phyloP scores from a whole-genome alignment of 1,140 invertebrate genomes.

The Drosophila sulfurigaster region DNA sequence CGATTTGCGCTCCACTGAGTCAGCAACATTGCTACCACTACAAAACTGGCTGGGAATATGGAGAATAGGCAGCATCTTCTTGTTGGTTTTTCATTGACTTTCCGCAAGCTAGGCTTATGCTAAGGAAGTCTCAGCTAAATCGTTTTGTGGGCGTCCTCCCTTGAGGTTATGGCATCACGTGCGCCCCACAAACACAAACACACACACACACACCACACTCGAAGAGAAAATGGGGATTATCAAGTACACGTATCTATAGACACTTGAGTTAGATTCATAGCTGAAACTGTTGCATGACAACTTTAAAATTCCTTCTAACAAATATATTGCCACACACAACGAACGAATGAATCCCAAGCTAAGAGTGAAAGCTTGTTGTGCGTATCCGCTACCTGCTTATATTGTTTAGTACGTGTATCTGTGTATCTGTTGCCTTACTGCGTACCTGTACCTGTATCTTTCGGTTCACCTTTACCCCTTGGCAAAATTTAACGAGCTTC shows the following conservation, averaged over 20 bases:
- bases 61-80: conserved; percentile 6
- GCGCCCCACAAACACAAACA: conserved; percentile 13
- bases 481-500: conserved; percentile 79
- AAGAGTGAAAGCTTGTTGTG: conserved; percentile 68
- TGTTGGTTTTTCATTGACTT: conserved; percentile 35
- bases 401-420: conserved; percentile 10
- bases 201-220: neutral
- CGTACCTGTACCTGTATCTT: conserved; percentile 23
- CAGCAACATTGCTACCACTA: conserved; percentile 20
- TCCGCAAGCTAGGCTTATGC: conserved; percentile 68
- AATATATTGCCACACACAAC: conserved; percentile 8
- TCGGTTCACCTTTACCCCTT: conserved; percentile 63
- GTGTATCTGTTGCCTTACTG: conserved; percentile 8
- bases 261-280: conserved; percentile 49
- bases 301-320: conserved; percentile 50
- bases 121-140: conserved; percentile 37
- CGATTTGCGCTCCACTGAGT: conserved; percentile 67
- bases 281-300: conserved; percentile 70
- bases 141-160: conserved; percentile 38
- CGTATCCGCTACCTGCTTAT: conserved; percentile 34
- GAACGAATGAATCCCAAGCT: conserved; percentile 12
- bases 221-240: conserved; percentile 54
- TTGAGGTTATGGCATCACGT: conserved; percentile 67
- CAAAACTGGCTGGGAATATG: neutral
- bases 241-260: conserved; percentile 41